A percentile compares a stretch with the other conserved stretches of the same genome.
Evolutionary conservation across 2,888 invertebrate species (phyloP).

Genomic region (Lasioglossum vierecki): DNA sequence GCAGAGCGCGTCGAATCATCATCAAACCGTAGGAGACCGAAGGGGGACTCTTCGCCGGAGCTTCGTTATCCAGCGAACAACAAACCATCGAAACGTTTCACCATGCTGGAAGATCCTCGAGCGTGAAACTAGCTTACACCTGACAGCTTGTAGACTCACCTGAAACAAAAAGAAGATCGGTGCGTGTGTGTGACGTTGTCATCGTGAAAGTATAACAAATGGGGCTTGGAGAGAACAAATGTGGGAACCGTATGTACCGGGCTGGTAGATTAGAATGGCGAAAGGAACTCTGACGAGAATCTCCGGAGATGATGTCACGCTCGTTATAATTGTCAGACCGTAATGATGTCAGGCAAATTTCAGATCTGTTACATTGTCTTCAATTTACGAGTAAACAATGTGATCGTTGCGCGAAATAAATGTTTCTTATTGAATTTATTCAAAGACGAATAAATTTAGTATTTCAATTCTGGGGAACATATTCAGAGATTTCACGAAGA

Average conservation of each 20-base stretch:
- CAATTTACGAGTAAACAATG: neutral
- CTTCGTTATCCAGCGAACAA: neutral
- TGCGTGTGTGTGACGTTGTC: neutral
- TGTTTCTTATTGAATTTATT: neutral
- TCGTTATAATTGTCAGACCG: neutral
- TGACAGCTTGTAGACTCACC: constrained; percentile 12
- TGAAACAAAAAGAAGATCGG: constrained; percentile 20
- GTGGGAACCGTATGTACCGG: constrained; percentile 4
- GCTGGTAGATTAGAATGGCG: neutral
- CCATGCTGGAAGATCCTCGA: neutral
- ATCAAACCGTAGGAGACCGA: neutral
- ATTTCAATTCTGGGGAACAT: too few species aligned
- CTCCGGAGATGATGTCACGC: neutral
- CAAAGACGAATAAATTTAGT: neutral
- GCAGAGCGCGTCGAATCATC: neutral
- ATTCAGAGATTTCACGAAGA: too few species aligned
- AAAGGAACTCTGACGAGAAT: neutral
- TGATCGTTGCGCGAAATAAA: neutral
- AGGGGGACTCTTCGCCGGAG: neutral
- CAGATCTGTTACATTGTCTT: neutral
- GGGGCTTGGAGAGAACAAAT: neutral
- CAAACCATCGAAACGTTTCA: neutral
- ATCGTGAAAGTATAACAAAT: constrained; percentile 6
- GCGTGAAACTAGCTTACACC: constrained; percentile 1
- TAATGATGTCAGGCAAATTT: neutral